These are phyloP conservation scores for Microtus montanus DNA, from an alignment of 2,113 vertebrate species.

Conservation along the genomic window DNA sequence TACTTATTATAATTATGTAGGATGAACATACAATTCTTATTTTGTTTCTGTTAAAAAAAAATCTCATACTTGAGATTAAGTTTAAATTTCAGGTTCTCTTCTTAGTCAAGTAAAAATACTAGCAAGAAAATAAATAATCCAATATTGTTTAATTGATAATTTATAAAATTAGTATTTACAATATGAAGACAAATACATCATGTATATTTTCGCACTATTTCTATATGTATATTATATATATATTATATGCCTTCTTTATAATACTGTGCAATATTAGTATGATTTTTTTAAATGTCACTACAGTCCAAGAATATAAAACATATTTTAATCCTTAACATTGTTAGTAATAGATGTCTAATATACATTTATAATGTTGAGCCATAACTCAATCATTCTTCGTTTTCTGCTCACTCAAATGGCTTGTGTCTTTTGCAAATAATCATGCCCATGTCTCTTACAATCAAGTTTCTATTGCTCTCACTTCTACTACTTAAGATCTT, in stretches of 20 bases:
- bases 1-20: neutral
- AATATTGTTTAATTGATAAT: neutral
- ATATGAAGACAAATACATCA: neutral
- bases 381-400: constrained; percentile 5
- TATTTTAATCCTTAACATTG: neutral
- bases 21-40: neutral
- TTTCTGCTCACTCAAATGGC: neutral
- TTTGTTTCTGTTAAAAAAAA: neutral
- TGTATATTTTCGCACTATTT: neutral
- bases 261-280: neutral
- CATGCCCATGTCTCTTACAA: constrained; percentile 12
- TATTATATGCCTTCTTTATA: neutral
- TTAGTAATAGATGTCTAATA: neutral
- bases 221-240: too few species aligned
- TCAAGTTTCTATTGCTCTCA: neutral
- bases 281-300: neutral
- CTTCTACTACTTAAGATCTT: neutral
- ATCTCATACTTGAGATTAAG: constrained; percentile 16
- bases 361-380: neutral
- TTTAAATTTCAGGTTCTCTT: neutral
- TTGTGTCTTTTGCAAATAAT: constrained; percentile 5
- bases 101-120: neutral
- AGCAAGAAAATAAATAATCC: neutral
- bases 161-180: constrained; percentile 2
- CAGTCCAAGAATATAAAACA: neutral